Conservation (phyloP, 2,797 vertebrate species). For the Urocyon cinereoargenteus region DNA sequence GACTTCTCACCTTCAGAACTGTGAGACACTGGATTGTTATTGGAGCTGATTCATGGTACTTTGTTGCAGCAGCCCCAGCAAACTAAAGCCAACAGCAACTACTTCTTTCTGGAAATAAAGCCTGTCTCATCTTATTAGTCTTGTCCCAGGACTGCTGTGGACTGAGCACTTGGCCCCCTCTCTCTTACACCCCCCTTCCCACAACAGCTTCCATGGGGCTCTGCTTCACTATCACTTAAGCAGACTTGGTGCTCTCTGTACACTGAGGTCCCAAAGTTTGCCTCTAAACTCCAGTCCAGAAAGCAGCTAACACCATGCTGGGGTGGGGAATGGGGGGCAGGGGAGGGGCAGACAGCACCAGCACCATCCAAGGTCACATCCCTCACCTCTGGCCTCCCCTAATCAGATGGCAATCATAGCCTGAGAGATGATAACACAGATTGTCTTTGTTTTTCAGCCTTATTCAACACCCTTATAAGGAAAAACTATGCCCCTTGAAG, state of each 20-base stretch:
- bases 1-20: background rate
- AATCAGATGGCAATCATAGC: conserved; percentile 42
- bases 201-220: background rate
- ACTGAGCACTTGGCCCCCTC: fast-evolving
- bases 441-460: background rate
- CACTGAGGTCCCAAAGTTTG: background rate
- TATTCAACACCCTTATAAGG: conserved; percentile 78
- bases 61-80: background rate
- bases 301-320: background rate
- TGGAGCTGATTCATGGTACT: background rate
- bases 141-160: background rate
- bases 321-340: background rate
- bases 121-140: background rate
- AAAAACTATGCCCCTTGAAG: conserved; percentile 80
- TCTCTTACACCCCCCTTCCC: fast-evolving
- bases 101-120: background rate
- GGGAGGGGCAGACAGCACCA: background rate
- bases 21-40: background rate
- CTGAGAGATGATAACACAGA: conserved; percentile 75
- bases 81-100: no score
- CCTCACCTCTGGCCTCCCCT: background rate
- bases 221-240: background rate
- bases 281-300: conserved; percentile 48
- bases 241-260: background rate
- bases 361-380: background rate